These are phyloP conservation scores for Planococcus citri DNA, from an alignment of 1,140 invertebrate genomes.

Conservation along the genomic window DNA sequence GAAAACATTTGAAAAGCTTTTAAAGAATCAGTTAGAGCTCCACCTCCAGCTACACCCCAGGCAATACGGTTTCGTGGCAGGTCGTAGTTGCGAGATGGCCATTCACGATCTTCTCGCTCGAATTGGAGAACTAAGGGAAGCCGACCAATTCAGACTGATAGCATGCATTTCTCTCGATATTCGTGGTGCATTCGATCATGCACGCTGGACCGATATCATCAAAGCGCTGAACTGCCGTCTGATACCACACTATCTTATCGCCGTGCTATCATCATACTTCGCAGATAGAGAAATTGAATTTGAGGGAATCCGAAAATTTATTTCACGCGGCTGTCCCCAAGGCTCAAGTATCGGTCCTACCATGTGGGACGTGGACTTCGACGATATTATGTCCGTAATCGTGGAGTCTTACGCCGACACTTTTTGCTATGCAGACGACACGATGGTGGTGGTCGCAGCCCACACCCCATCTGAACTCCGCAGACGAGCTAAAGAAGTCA, in stretches of 20 bases:
- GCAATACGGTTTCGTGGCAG: not conserved
- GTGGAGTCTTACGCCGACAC: not conserved
- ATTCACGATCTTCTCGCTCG: not conserved
- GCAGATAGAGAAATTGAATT: not conserved
- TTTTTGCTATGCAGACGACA: constrained; percentile 16
- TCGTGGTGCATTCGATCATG: constrained; percentile 8
- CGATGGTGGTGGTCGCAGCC: not conserved
- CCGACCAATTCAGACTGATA: not conserved
- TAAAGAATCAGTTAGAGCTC: not conserved
- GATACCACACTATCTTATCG: not conserved
- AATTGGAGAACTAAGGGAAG: not conserved
- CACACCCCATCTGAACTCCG: too few relatives aligned
- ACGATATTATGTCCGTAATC: not conserved
- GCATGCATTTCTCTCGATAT: constrained; percentile 11
- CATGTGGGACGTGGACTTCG: constrained; percentile 9
- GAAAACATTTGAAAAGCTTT: not conserved
- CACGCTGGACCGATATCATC: not conserved
- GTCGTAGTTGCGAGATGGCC: not conserved
- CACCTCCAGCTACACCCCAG: not conserved
- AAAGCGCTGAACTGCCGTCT: not conserved
- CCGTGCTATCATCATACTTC: not conserved
- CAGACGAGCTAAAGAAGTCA: not conserved
- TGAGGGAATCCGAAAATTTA: not conserved
- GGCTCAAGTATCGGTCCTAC: constrained; percentile 4
- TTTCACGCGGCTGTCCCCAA: constrained; percentile 8